phyloP scores from a whole-genome alignment of 2,113 vertebrate species.

The human region GRCh38 chr14:56780501-56781000 shows the following conservation, averaged over 20 bases:
- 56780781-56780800: conserved; percentile 9
- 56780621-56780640: background rate
- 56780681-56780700: background rate
- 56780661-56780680: background rate
- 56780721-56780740: background rate
- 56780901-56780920: background rate
- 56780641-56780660: background rate
- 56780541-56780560: background rate
- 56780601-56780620: background rate
- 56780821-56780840: conserved; percentile 18
- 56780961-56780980: background rate
- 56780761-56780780: background rate
- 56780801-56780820: background rate
- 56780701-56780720: background rate
- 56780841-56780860: background rate
- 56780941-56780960: background rate
- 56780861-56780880: background rate
- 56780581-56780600: background rate
- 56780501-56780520: background rate
- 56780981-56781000: background rate
- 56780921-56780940: background rate
- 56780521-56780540: background rate
- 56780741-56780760: background rate
- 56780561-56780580: background rate
- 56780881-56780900: background rate